These are phyloP conservation scores for Sipunculus nudus DNA, from an alignment of 2,888 invertebrate species.

Conservation along the genomic window DNA sequence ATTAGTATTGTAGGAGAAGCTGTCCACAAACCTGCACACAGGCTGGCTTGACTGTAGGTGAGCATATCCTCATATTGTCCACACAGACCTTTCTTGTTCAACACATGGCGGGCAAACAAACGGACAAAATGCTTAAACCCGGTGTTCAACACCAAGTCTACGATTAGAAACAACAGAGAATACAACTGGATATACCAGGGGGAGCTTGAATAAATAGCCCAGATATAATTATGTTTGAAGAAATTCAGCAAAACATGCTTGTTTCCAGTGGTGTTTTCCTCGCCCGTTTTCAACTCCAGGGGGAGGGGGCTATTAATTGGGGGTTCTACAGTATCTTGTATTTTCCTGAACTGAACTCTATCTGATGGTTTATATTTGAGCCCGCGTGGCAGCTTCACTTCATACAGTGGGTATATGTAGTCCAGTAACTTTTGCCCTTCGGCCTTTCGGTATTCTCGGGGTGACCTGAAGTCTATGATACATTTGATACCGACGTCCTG, in stretches of 20 bases:
- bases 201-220: conserved; percentile 44
- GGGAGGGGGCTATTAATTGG: neutral
- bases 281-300: neutral
- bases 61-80: conserved; percentile 52
- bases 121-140: conserved; percentile 43
- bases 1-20: too few species aligned
- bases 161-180: conserved; percentile 44
- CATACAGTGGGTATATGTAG: conserved; percentile 40
- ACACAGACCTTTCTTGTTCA: conserved; percentile 43
- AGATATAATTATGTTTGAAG: conserved; percentile 45
- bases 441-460: conserved; percentile 45
- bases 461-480: conserved; percentile 54
- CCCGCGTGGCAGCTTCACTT: conserved; percentile 41
- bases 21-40: conserved; percentile 51
- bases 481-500: conserved; percentile 44
- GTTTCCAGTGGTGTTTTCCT: neutral
- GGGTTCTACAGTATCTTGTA: neutral
- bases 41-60: conserved; percentile 43
- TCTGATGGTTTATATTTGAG: conserved; percentile 36
- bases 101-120: conserved; percentile 40
- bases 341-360: conserved; percentile 15
- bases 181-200: conserved; percentile 48
- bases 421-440: conserved; percentile 47
- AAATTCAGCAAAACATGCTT: conserved; percentile 51
- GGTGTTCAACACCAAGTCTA: conserved; percentile 44